Conservation (phyloP, 2,888 invertebrate species). For the Onthophagus sagittarius region DNA sequence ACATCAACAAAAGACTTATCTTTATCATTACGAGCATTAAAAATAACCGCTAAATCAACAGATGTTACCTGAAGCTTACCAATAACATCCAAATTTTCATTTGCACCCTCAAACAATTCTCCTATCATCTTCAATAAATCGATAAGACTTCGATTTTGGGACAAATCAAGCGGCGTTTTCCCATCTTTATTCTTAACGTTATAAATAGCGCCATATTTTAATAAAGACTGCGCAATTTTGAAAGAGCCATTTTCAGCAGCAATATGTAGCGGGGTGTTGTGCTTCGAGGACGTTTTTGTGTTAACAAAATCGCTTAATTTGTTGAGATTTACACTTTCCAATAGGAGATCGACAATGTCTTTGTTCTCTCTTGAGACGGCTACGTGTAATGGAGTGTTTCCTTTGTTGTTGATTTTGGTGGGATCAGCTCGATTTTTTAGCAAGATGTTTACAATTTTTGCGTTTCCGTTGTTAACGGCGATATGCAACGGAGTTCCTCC, state of each 20-base stretch:
- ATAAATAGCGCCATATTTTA: constrained; percentile 29
- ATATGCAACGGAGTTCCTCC: too few relatives aligned
- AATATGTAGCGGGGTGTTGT: constrained; percentile 26
- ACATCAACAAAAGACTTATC: constrained; percentile 21
- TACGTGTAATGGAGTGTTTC: constrained; percentile 27
- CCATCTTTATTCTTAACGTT: constrained; percentile 27
- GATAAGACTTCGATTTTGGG: constrained; percentile 21
- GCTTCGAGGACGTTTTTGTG: constrained; percentile 25
- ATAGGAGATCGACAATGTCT: constrained; percentile 21
- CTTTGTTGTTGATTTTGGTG: constrained; percentile 23
- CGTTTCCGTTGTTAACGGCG: too few relatives aligned
- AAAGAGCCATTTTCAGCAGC: constrained; percentile 28
- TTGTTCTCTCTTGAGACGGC: constrained; percentile 23
- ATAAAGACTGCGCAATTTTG: constrained; percentile 23
- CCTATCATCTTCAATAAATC: constrained; percentile 27
- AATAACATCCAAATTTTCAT: constrained; percentile 24
- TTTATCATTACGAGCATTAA: constrained; percentile 29
- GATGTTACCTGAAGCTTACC: constrained; percentile 21
- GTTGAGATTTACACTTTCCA: constrained; percentile 15
- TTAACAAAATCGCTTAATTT: constrained; percentile 30
- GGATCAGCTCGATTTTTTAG: constrained; percentile 23
- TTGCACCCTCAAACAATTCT: constrained; percentile 25
- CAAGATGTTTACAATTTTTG: constrained; percentile 17
- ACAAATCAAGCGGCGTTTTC: constrained; percentile 29
- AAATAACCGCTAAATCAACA: constrained; percentile 26